Percentiles rank a stretch among this genome's conserved stretches.
phyloP scores from a whole-genome alignment of 1,140 invertebrate genomes.

The roundworm (Caenorhabditis elegans) region WBcel235 BX284603.4:4258501-4259000 shows the following conservation, averaged over 20 bases:
- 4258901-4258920: slow-evolving; percentile 71
- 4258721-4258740: neutral
- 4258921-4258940: slow-evolving; percentile 93
- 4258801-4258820: slow-evolving; percentile 39
- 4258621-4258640: neutral
- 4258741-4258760: neutral
- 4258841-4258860: slow-evolving; percentile 65
- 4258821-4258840: slow-evolving; percentile 39
- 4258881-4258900: slow-evolving; percentile 40
- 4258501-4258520: too few relatives aligned
- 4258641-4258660: neutral
- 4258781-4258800: slow-evolving; percentile 42
- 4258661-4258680: neutral
- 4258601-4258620: neutral
- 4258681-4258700: neutral
- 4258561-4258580: neutral
- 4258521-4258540: neutral
- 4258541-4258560: neutral
- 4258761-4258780: neutral
- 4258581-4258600: neutral
- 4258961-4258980: slow-evolving; percentile 78
- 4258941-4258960: slow-evolving; percentile 96
- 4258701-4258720: neutral
- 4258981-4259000: slow-evolving; percentile 96
- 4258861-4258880: slow-evolving; percentile 67